Conservation (phyloP, 1,140 invertebrate species). For the Whitmania pigra region DNA sequence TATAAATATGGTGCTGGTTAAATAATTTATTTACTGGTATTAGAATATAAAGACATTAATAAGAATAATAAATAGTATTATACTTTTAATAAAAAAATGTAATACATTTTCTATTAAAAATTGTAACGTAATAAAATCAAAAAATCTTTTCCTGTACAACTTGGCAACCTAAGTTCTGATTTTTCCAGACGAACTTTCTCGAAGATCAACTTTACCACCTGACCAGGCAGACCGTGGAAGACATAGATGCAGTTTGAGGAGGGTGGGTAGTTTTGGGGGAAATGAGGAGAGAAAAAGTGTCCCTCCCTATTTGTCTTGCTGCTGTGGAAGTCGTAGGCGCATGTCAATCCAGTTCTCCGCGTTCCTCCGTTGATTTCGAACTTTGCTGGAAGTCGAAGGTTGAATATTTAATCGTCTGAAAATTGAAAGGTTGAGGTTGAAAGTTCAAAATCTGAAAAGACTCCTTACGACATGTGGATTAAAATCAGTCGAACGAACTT, state of each 20-base stretch:
- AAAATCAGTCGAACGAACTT: no score
- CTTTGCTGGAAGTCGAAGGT: not conserved
- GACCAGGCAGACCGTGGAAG: slow-evolving; percentile 47
- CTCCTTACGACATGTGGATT: no score
- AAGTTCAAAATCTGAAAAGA: no score
- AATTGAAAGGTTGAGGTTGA: not conserved
- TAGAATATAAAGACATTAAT: not conserved
- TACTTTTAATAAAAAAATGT: slow-evolving; percentile 3
- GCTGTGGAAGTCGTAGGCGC: slow-evolving; percentile 63
- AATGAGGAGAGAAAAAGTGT: slow-evolving; percentile 63
- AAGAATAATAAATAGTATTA: slow-evolving; percentile 16
- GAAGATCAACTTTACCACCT: slow-evolving; percentile 35
- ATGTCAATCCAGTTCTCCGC: slow-evolving; percentile 49
- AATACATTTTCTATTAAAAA: not conserved
- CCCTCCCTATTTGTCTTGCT: slow-evolving; percentile 53
- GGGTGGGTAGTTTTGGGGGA: slow-evolving; percentile 69
- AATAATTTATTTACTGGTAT: no score
- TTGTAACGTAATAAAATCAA: not conserved
- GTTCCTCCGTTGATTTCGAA: slow-evolving; percentile 20
- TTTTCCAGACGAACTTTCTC: slow-evolving; percentile 33
- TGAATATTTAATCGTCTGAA: not conserved
- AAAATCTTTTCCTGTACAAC: not conserved
- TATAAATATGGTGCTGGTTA: not conserved
- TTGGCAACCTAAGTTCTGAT: slow-evolving; percentile 25
- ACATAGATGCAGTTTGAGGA: slow-evolving; percentile 63